Conservation (phyloP, 2,888 invertebrate genomes). For the Plagiodera versicolora region DNA sequence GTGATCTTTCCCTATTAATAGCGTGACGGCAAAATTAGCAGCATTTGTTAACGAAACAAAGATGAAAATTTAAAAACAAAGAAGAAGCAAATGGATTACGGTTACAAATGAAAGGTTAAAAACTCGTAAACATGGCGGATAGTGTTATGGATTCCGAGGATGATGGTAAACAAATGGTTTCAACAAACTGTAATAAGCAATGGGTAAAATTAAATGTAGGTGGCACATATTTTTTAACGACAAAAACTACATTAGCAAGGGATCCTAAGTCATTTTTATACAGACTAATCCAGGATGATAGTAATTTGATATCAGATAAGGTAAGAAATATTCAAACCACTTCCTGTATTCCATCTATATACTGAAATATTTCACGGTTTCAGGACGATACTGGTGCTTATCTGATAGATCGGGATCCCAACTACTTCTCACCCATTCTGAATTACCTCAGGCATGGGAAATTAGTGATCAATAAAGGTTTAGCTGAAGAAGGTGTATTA, state of each 20-base stretch:
- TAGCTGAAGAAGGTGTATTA: constrained; percentile 96
- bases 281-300: constrained; percentile 95
- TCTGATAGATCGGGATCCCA: constrained; percentile 96
- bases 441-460: constrained; percentile 98
- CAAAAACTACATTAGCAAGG: constrained; percentile 92
- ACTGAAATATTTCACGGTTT: no score
- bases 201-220: constrained; percentile 99
- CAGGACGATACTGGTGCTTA: constrained; percentile 98
- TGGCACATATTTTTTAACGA: constrained; percentile 95
- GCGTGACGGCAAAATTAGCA: no score
- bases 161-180: constrained; percentile 51
- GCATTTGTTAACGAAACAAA: no score
- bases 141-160: constrained; percentile 42
- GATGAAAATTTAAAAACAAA: neutral
- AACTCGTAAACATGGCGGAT: constrained; percentile 44
- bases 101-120: neutral
- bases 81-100: neutral
- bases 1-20: no score
- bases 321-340: constrained; percentile 61
- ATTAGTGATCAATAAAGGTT: constrained; percentile 92
- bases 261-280: constrained; percentile 98
- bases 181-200: constrained; percentile 73
- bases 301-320: constrained; percentile 95
- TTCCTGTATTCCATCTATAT: constrained; percentile 1
- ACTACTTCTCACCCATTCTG: constrained; percentile 94